Evolutionary conservation across 2,113 vertebrate genomes (phyloP), one percentile per base, ranked within the genome.

Genomic region (Turnix velox): DNA sequence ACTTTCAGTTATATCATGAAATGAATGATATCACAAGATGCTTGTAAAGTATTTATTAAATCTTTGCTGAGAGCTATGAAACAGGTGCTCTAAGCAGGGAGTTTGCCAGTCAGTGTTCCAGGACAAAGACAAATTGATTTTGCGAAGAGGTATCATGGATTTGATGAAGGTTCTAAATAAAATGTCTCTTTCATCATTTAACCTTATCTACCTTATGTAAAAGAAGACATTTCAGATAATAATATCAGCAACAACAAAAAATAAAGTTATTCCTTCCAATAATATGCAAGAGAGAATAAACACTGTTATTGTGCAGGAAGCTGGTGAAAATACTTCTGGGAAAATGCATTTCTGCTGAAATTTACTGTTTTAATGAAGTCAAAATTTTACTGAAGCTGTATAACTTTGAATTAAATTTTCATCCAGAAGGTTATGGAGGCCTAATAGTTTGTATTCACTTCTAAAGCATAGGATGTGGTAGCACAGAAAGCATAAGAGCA

Each of bases 1-100:
- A 87, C 87, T 92, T 93, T 71, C 80, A 92, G 69, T 91, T 73
- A 57, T 71, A 87, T 91, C 17, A 35, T 59, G 39, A 88, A 94
- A 78, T 93, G 39, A 94, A 84, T 94, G 68, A 91, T 92, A 84
- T 91, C 69, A 92, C 57, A 91, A 88, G 80, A 87, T 78, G 76
- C 81, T 61, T 88, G 43, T 30, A 25, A 93, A 31, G 20, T 92
- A 84, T 91, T 95, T 92, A 63, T 94, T 87, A 91, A 87, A 94
- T 88, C 57, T 91, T 92, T 80, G 28, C 69, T 81, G 69, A 63
- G 85, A 94, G 33, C 63, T 86, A 55, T 71, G 86, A 94, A 95
- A 83, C 65, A 88, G 88, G 86, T 92, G 59, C 79, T 92, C 45
- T 37, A 81, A 71, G 20, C 61, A 84, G 86, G 86, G 88, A 93